Conservation (phyloP, 2,797 vertebrate species). For the Thripadectes ignobilis region DNA sequence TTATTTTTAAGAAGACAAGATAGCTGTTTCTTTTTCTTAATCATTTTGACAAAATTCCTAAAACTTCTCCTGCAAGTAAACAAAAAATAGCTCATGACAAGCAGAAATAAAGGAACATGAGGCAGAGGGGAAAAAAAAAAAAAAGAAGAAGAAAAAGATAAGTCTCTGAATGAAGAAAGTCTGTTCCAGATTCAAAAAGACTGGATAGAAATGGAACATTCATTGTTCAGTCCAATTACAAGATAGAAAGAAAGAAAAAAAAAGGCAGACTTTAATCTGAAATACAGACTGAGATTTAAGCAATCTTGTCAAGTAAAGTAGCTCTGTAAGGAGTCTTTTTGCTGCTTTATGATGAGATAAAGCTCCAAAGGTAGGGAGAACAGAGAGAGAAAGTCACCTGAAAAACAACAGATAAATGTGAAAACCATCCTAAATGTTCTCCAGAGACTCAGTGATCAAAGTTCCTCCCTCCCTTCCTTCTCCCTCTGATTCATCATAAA, state of each 20-base stretch:
- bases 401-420: background rate
- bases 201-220: rapidly evolving
- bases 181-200: background rate
- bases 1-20: background rate
- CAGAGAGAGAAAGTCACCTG: background rate
- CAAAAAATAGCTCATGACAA: background rate
- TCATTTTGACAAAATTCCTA: rapidly evolving
- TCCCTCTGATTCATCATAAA: background rate
- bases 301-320: background rate
- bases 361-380: background rate
- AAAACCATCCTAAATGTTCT: background rate
- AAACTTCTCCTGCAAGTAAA: background rate
- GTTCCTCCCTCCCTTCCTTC: background rate
- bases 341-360: background rate
- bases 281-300: background rate
- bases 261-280: no score
- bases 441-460: background rate
- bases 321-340: background rate
- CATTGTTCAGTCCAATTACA: background rate
- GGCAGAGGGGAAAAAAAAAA: background rate
- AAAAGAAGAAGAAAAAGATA: no score
- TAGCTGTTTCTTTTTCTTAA: background rate
- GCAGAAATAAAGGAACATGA: background rate
- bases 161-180: background rate
- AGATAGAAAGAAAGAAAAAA: rapidly evolving